A percentile compares a stretch with the other conserved stretches of the same genome.
These are phyloP conservation scores for Cyanoramphus novaezelandiae DNA, from an alignment of 2,113 vertebrate species.

Conservation along the genomic window DNA sequence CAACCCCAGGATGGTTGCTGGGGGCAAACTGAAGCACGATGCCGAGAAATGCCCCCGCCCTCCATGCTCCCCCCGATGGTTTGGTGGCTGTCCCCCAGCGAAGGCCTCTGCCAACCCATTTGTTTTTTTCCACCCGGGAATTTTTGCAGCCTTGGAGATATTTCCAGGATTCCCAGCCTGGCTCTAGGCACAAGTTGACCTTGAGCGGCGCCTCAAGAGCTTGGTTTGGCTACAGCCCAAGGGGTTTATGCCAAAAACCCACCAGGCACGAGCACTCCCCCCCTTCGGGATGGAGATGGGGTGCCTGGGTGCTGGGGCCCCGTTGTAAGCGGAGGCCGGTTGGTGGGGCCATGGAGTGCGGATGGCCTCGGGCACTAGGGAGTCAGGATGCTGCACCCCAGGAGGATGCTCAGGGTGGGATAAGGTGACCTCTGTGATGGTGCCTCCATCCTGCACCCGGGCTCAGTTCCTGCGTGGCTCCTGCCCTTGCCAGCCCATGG, in stretches of 20 bases:
- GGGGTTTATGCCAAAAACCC: not conserved
- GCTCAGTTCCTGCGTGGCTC: not conserved
- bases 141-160: conserved; percentile 9
- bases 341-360: accelerated
- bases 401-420: not conserved
- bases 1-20: not conserved
- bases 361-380: too few species aligned
- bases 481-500: not conserved
- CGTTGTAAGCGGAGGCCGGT: not conserved
- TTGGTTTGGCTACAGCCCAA: not conserved
- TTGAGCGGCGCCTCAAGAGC: conserved; percentile 23
- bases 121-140: not conserved
- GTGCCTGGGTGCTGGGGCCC: accelerated
- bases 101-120: not conserved
- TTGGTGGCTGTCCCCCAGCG: accelerated
- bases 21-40: not conserved
- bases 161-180: not conserved
- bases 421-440: not conserved
- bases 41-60: not conserved
- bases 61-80: accelerated
- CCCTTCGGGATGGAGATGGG: not conserved
- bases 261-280: accelerated
- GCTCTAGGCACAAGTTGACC: not conserved
- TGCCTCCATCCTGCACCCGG: not conserved
- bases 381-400: not conserved